Base-by-base conservation (phyloP, 2,113 vertebrate species). In the Brienomyrus longianalis region DNA sequence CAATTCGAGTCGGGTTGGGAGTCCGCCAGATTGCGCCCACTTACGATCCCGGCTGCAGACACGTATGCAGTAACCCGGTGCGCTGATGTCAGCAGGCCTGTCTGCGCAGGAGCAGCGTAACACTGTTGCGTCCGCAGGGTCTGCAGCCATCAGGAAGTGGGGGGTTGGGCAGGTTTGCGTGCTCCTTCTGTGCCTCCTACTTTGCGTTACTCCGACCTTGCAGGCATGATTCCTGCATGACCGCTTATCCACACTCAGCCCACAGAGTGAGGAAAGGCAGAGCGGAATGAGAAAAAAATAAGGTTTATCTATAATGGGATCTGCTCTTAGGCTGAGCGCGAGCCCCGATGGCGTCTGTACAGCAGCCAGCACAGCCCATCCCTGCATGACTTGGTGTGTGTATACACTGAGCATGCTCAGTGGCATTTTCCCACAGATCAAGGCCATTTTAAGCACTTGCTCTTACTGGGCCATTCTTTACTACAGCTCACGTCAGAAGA, bases 391-490 rank as follows among this genome's bases (percentile, higher is more conserved):
- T 19, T 92, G 91, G 89, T 91, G 77, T 90, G 89, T 47, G 54
- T 90, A 87, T 21, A 48, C 43, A 95, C 89, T n/a, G 95, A 93
- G 95, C 90, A 88, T 94, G 93, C 93, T 93, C 93, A 77, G 52
- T 91, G 88, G 21, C 2, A 11, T 90, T 96, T 96, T 97, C 95
- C 95, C 94, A 94, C 95, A 95, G 94, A 91, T 89, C 93, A 91
- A 50, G 31, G 62, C 90, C 0, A 83, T 93, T 91, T 90, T 90
- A 88, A 88, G 90, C 89, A 15, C 91, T 92, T 87, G 43, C 92
- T 94, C 92, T 92, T 91, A 88, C 93, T 92, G 93, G 91, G 83
- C 10, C 0, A 91, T 88, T 92, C 91, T 93, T 93, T 92, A 91
- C 92, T 89, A 52, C 13, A 3, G 74, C 92, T 91, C 91, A 91